Evolutionary conservation across 2,113 vertebrate genomes (phyloP).

Genomic region (Aphelocoma coerulescens): DNA sequence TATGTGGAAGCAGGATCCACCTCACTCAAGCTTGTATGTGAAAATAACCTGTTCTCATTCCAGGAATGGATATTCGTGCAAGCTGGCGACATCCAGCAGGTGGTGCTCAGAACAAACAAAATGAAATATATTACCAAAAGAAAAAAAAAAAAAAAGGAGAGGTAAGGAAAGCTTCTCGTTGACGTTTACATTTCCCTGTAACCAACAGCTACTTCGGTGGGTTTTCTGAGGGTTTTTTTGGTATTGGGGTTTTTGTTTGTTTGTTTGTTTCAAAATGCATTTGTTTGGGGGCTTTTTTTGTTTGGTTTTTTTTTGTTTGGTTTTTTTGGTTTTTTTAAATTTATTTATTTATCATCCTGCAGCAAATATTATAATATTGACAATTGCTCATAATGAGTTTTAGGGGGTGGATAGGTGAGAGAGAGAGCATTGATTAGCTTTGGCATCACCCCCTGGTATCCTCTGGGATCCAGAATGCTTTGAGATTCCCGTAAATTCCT

Average conservation of each 20-base stretch:
- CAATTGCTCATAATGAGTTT: background rate
- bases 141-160: fast-evolving
- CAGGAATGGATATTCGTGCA: background rate
- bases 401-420: background rate
- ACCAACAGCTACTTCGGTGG: background rate
- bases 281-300: background rate
- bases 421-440: background rate
- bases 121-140: background rate
- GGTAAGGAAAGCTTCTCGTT: background rate
- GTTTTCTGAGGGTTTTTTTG: background rate
- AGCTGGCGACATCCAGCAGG: conserved; percentile 27
- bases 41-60: background rate
- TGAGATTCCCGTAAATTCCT: background rate
- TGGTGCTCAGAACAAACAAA: conserved; percentile 48
- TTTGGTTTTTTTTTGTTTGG: background rate
- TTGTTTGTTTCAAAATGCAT: background rate
- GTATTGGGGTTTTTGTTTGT: background rate
- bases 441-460: background rate
- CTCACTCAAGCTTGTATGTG: background rate
- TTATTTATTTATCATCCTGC: background rate
- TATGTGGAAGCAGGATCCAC: background rate
- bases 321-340: no score
- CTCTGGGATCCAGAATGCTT: background rate
- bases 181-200: background rate
- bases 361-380: background rate